Conservation (phyloP, 1,140 invertebrate genomes). For the Cotesia typhae region DNA sequence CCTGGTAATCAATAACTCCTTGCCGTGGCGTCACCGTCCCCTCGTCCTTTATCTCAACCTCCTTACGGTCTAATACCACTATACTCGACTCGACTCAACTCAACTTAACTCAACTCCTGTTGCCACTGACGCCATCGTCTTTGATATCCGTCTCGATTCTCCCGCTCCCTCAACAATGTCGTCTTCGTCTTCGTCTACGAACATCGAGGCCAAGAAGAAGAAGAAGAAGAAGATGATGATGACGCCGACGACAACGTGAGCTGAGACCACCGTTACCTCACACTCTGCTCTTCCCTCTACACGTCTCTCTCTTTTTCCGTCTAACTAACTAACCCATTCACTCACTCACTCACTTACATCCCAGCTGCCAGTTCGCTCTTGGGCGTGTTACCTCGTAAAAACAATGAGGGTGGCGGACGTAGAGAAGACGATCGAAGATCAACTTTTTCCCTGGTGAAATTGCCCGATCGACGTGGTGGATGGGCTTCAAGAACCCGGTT, state of each 20-base stretch:
- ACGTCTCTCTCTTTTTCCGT: neutral
- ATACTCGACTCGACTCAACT: neutral
- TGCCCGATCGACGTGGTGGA: constrained; percentile 33
- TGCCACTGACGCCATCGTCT: constrained; percentile 29
- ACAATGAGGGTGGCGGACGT: constrained; percentile 31
- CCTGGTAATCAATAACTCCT: constrained; percentile 60
- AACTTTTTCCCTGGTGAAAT: constrained; percentile 37
- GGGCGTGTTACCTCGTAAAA: constrained; percentile 36
- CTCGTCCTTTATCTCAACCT: neutral
- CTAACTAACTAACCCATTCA: constrained; percentile 1
- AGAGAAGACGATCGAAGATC: constrained; percentile 31
- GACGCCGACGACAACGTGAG: neutral
- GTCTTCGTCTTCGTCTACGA: constrained; percentile 3
- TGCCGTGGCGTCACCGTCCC: constrained; percentile 49
- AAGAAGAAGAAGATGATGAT: neutral
- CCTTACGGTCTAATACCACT: constrained; percentile 11
- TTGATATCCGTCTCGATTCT: constrained; percentile 26
- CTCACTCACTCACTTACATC: constrained; percentile 5
- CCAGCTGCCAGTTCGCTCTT: neutral
- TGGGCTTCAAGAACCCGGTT: constrained; percentile 34
- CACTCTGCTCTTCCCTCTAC: neutral
- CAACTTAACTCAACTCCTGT: constrained; percentile 11
- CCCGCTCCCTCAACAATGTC: neutral
- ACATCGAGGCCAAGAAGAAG: no score
- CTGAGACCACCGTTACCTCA: neutral